Percentiles rank a stretch among this genome's conserved stretches.
phyloP scores from a whole-genome alignment of 2,888 invertebrate species.

The Clanis bilineata region DNA sequence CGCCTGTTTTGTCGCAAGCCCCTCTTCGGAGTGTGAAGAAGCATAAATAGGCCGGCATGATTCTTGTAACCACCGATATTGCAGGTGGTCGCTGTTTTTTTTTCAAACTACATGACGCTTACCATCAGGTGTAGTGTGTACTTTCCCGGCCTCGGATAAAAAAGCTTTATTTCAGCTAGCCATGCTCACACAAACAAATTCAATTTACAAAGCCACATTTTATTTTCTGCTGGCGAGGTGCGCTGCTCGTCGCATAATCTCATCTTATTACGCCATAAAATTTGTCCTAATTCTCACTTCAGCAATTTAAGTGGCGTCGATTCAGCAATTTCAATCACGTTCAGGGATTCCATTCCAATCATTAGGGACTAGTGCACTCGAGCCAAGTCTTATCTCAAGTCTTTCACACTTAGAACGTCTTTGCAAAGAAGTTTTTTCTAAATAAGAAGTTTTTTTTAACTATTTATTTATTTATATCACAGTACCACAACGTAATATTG shows the following conservation, averaged over 20 bases:
- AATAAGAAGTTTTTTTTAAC: too few species aligned
- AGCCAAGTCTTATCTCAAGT: slow-evolving; percentile 13
- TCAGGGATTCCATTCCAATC: slow-evolving; percentile 16
- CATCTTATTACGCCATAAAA: slow-evolving; percentile 12
- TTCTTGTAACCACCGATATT: too few species aligned
- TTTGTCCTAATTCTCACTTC: slow-evolving; percentile 14
- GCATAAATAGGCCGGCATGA: too few species aligned
- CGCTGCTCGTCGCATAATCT: not conserved
- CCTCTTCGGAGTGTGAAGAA: too few species aligned
- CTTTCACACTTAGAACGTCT: slow-evolving; percentile 11
- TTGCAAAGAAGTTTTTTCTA: slow-evolving; percentile 17
- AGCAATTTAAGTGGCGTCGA: not conserved
- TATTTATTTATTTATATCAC: too few species aligned
- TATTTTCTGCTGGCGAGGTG: not conserved
- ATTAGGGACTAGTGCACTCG: slow-evolving; percentile 16
- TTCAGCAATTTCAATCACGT: slow-evolving; percentile 19
- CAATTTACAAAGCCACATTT: not conserved
- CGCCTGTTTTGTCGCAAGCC: too few species aligned
- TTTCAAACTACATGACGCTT: too few species aligned
- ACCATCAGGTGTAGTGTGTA: too few species aligned
- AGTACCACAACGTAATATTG: too few species aligned
- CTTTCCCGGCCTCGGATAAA: too few species aligned
- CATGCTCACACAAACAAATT: not conserved
- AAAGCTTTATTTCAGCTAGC: not conserved
- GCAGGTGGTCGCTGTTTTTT: too few species aligned